Evolutionary conservation across 1,140 invertebrate genomes (phyloP).

Genomic region (Aphidius ervi): DNA sequence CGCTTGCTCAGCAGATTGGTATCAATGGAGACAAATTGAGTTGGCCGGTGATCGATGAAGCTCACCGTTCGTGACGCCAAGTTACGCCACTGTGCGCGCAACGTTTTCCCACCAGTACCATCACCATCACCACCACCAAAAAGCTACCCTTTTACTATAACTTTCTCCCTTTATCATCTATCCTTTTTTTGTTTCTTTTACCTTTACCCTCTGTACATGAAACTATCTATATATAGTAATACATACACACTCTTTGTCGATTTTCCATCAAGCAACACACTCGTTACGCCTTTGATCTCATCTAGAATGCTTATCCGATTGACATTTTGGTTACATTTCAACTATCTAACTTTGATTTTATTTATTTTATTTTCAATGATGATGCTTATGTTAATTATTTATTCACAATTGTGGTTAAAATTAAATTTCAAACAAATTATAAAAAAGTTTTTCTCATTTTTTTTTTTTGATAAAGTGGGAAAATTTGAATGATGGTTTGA

Average conservation of each 20-base stretch:
- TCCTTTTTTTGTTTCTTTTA: not conserved
- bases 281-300: slow-evolving; percentile 6
- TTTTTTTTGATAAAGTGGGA: too few species aligned
- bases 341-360: too few species aligned
- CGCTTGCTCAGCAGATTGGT: slow-evolving; percentile 53
- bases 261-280: slow-evolving; percentile 10
- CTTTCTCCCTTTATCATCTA: not conserved
- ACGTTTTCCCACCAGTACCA: slow-evolving; percentile 33
- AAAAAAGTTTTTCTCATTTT: too few species aligned
- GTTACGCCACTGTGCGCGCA: slow-evolving; percentile 42
- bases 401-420: too few species aligned
- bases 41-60: slow-evolving; percentile 52
- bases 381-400: too few species aligned
- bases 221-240: too few species aligned
- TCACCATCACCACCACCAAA: slow-evolving; percentile 1
- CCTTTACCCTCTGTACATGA: slow-evolving; percentile 4
- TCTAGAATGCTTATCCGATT: slow-evolving; percentile 7
- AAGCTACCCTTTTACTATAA: not conserved
- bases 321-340: not conserved
- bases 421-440: too few species aligned
- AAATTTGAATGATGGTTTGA: not conserved
- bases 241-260: not conserved
- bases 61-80: slow-evolving; percentile 47
- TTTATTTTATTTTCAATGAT: too few species aligned
- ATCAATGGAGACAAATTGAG: slow-evolving; percentile 55